Evolutionary conservation across 2,888 invertebrate species (phyloP).

Genomic region (Acleris laterana): DNA sequence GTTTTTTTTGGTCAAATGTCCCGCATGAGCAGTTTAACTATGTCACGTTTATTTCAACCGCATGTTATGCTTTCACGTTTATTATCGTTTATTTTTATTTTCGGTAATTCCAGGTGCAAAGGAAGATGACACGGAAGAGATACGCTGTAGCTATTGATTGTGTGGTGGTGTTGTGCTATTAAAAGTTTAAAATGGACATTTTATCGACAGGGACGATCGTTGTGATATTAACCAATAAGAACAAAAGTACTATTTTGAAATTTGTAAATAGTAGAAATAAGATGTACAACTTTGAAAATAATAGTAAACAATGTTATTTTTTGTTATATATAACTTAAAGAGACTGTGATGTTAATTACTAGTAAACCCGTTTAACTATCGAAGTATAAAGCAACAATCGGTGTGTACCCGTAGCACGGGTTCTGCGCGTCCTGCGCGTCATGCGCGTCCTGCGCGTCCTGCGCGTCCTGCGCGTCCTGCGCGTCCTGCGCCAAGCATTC

Average conservation of each 20-base stretch:
- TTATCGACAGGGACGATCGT: slow-evolving; percentile 78
- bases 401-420: too few relatives aligned
- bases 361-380: background rate
- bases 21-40: slow-evolving; percentile 44
- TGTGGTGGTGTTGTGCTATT: slow-evolving; percentile 62
- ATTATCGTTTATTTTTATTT: slow-evolving; percentile 69
- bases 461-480: too few relatives aligned
- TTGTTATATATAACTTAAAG: slow-evolving; percentile 57
- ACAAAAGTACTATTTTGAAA: slow-evolving; percentile 55
- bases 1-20: slow-evolving; percentile 29
- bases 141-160: slow-evolving; percentile 75
- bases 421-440: too few relatives aligned
- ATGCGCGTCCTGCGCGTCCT: too few relatives aligned
- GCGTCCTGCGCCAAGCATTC: too few relatives aligned
- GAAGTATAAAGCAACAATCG: too few relatives aligned
- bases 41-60: slow-evolving; percentile 41
- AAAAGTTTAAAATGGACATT: slow-evolving; percentile 48
- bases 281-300: slow-evolving; percentile 65
- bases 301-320: slow-evolving; percentile 67
- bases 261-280: slow-evolving; percentile 77
- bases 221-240: slow-evolving; percentile 82
- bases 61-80: slow-evolving; percentile 39
- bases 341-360: slow-evolving; percentile 5
- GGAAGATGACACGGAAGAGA: slow-evolving; percentile 78
- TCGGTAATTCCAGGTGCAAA: slow-evolving; percentile 79